Evolutionary conservation across 2,888 invertebrate species (phyloP), one percentile per base, ranked within the genome.

Genomic region (Sacculina carcini): DNA sequence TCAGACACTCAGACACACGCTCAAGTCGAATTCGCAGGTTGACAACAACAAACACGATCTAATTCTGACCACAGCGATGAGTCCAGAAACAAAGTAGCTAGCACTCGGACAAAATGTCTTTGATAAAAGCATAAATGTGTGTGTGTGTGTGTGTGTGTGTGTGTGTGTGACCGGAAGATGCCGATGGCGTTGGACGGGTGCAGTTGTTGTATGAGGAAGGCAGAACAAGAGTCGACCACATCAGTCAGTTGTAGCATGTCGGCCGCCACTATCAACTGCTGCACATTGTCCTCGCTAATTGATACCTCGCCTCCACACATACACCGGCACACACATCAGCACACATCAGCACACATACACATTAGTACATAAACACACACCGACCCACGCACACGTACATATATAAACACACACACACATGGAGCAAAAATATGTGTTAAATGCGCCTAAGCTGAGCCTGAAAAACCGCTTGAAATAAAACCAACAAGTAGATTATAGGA

Each of bases 201-300:
- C 53, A 90, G 68, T 67, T 87, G 84, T 59, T 79, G 75, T 59
- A 78, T 78, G 51, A 90, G 70, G 65, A 80, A 89, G 62, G 79
- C 77, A 54, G 83, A 79, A 64, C 89, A 89, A 7, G 79, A 79
- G 51, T 75, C 73, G 16, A 89, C 80, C 38, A 80, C 75, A 65
- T 86, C 86, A 57, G 77, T 73, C 46, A 90, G 68, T 64, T 85
- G 80, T 54, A 90, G 68, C 87, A 90, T 89, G 65, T 89, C 87
- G 40, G 87, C 85, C 42, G 86, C 84, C 56, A 81, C 76, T 60
- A 89, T 72, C 58, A 90, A 67, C 61, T 86, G 86, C 67, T 87
- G 86, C 52, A 89, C 87, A 66, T 83, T 84, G 52, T 75, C 73
- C 66, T 78, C 76, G 57, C 75, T 75, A 57, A 81, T 74, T 56